Evolutionary conservation across 2,113 vertebrate genomes (phyloP).

Genomic region (Chionodraco myersi): DNA sequence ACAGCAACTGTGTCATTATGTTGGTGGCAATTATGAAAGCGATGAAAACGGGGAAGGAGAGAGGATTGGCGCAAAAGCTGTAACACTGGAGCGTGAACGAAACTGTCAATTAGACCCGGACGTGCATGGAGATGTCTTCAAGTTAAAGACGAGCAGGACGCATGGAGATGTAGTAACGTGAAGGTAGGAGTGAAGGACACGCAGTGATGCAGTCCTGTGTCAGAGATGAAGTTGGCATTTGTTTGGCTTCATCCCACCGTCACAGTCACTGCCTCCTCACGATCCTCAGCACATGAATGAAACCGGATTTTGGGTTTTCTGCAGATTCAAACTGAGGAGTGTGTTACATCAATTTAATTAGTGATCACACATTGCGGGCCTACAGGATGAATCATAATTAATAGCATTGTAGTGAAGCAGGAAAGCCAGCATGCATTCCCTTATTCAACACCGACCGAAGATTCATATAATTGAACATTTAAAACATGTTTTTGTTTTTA

Average conservation of each 20-base stretch:
- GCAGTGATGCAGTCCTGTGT: not conserved
- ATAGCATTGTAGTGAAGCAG: not conserved
- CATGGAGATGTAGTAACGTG: not conserved
- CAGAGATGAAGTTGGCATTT: conserved; percentile 7
- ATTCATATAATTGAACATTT: not conserved
- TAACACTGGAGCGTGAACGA: conserved; percentile 68
- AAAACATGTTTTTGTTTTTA: not conserved
- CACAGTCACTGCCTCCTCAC: conserved; percentile 27
- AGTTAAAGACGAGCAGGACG: conserved; percentile 24
- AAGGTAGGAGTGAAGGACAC: not conserved
- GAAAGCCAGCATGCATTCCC: not conserved
- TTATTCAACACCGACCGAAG: not conserved
- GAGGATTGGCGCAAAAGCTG: conserved; percentile 71
- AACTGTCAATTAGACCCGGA: conserved; percentile 72
- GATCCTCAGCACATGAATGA: conserved; percentile 26
- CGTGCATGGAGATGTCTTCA: conserved; percentile 41
- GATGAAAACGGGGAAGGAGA: conserved; percentile 76
- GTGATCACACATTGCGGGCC: conserved; percentile 8
- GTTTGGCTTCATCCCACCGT: conserved; percentile 18
- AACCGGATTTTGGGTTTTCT: not conserved
- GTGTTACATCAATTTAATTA: not conserved
- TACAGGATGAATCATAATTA: conserved; percentile 10
- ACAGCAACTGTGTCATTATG: conserved; percentile 87
- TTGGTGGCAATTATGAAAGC: conserved; percentile 85
- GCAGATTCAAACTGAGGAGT: not conserved